Evolutionary conservation across 2,797 vertebrate species (phyloP).

Genomic region (Sebastes trivittatus): DNA sequence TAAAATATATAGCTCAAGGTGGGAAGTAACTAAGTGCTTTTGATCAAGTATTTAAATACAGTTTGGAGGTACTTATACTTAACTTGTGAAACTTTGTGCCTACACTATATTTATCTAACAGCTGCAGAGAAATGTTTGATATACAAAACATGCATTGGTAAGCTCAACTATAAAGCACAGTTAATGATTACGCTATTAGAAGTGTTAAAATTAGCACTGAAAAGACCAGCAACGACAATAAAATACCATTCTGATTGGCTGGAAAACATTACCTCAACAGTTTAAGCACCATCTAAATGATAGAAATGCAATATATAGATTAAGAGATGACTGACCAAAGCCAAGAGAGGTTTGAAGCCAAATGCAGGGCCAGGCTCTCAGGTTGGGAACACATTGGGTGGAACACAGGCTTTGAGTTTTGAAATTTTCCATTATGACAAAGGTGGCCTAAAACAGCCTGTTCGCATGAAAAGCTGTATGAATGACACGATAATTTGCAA

Average conservation of each 20-base stretch:
- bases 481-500: too few species aligned
- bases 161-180: not conserved
- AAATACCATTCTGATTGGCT: not conserved
- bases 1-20: not conserved
- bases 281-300: not conserved
- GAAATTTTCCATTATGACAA: too few species aligned
- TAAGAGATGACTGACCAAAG: too few species aligned
- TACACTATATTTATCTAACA: not conserved
- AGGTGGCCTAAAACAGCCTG: too few species aligned
- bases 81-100: not conserved
- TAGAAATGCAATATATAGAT: not conserved
- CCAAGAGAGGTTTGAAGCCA: not conserved
- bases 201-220: not conserved
- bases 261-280: not conserved
- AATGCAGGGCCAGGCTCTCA: not conserved
- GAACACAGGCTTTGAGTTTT: fast-evolving
- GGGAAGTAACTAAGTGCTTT: not conserved
- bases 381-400: not conserved
- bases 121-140: not conserved
- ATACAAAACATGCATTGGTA: not conserved
- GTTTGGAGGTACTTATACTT: not conserved
- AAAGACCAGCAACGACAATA: not conserved
- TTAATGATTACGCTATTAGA: not conserved
- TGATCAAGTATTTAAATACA: not conserved
- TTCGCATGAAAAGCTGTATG: too few species aligned